Base-by-base conservation (phyloP, 1,140 invertebrate species). In the Bombus picipes region DNA sequence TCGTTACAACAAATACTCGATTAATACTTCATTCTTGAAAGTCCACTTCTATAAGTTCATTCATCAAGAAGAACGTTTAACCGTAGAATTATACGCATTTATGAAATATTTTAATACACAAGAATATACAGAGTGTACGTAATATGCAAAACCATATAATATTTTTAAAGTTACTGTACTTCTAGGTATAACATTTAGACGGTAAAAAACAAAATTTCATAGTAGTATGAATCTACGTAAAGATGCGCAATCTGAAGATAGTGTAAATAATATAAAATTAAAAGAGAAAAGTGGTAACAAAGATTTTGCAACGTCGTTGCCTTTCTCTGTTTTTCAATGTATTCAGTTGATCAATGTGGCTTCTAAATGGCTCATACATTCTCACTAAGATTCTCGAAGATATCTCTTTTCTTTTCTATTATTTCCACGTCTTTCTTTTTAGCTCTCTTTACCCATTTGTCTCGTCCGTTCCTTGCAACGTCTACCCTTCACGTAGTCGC, bases 401-500 rank as follows among this genome's bases (percentile, higher is more conserved):
- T 68, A 37, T 28, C 37, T 43, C 34, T 37, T 13, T 37, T 32
- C 18, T 43, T 71, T 47, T 37, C 18, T 12, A 37, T 41, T 22
- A 37, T 34, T 82, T 66, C 76, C 59, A 77, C 71, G 37, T 53
- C 66, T 15, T 66, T 71, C 53, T 83, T 73, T 81, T 75, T 86
- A 80, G 62, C 68, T 87, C 68, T 83, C 57, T 83, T 62, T 81
- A 62, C 74, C 57, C n/a, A 28, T 74, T 25, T 22, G 28, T 66
- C 47, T 47, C 37, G 28, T 37, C n/a, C 25, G 32, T 22, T 79
- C 4, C 70, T 53, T 41, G 53, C 39, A 41, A 81, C 70, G 80
- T 73, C 70, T 88, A 34, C 77, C 47, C 81, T 71, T 43, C 43
- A 57, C 28, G 41, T 66, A 53, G 65, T 22, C 62, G 22, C 59